These are phyloP conservation scores for Thysanoteuthis rhombus DNA, from an alignment of 2,888 invertebrate genomes.

Conservation along the genomic window DNA sequence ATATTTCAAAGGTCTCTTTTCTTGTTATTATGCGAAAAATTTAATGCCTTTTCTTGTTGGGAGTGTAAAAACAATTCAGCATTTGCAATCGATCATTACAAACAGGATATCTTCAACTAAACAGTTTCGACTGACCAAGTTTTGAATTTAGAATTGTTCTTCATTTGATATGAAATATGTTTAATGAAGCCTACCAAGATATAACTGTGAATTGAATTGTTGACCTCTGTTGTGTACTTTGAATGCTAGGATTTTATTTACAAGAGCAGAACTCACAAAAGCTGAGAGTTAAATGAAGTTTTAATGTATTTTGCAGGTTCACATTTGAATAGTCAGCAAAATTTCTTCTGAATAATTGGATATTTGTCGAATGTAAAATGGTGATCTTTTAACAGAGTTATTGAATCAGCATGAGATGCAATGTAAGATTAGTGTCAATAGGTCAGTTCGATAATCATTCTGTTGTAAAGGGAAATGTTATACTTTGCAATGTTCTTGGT, in stretches of 20 bases:
- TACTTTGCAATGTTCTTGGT: background rate
- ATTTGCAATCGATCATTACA: background rate
- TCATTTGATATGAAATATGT: background rate
- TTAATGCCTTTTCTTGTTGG: background rate
- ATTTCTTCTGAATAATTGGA: background rate
- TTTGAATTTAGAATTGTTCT: background rate
- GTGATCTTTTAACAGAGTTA: background rate
- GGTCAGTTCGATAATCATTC: background rate
- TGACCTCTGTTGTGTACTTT: background rate
- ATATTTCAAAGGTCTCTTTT: background rate
- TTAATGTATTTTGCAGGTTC: background rate
- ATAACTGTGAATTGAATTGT: background rate
- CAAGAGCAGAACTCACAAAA: background rate
- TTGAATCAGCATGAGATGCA: background rate
- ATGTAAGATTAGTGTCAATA: background rate
- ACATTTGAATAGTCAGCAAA: background rate
- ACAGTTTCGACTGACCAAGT: background rate
- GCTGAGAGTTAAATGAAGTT: background rate
- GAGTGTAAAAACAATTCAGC: background rate
- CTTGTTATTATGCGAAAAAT: background rate
- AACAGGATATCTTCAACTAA: background rate
- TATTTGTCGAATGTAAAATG: background rate
- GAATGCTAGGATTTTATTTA: background rate
- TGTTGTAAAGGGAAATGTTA: background rate
- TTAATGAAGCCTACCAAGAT: background rate